Base-by-base conservation (phyloP, 2,888 invertebrate species). In the Latheticus oryzae region DNA sequence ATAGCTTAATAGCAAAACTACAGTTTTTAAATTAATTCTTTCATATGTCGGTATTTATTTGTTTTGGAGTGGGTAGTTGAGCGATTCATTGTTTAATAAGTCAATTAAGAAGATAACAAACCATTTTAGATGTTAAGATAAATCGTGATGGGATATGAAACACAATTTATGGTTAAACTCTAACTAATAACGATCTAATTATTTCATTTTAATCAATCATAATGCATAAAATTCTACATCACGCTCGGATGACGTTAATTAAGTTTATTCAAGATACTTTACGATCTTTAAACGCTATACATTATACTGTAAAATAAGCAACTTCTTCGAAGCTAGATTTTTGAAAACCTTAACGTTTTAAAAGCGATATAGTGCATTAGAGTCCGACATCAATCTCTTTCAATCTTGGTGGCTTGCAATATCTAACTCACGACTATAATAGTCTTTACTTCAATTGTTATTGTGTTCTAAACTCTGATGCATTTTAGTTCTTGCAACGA, bases 161-260 rank as follows among this genome's bases (percentile, higher is more conserved):
- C 50, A 50, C 37, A 53, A 53, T 43, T 32, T 43, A 43, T 30
- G 23, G 28, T 5, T 37, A 45, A 17, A 16, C 42, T 43, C 33
- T 52, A 42, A 42, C 32, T 43, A 42, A 42, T 38, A 52, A 52
- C 52, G 43, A 43, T 54, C 45, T 54, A 54, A 54, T 43, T 54
- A 54, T 54, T 54, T 45, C 43, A 17, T 54, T 54, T 42, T 33
- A 52, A 52, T 51, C 48, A 48, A 35, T 48, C 48, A 48, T 38
- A 26, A 37, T 38, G 47, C 24, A 48, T 21, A 33, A 48, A 24
- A 33, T 48, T 9, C 35, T 35, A 30, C 13, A 38, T 38, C 50
- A 50, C 37, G 50, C 37, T 16, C 28, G 28, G 50, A 37, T 17
- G 50, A 28, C 35, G 28, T 35, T 47, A 32, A 33, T 47, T 47